A percentile compares a stretch with the other conserved stretches of the same genome.
Conservation (phyloP, 2,113 vertebrate genomes). For the Podarcis raffonei region DNA sequence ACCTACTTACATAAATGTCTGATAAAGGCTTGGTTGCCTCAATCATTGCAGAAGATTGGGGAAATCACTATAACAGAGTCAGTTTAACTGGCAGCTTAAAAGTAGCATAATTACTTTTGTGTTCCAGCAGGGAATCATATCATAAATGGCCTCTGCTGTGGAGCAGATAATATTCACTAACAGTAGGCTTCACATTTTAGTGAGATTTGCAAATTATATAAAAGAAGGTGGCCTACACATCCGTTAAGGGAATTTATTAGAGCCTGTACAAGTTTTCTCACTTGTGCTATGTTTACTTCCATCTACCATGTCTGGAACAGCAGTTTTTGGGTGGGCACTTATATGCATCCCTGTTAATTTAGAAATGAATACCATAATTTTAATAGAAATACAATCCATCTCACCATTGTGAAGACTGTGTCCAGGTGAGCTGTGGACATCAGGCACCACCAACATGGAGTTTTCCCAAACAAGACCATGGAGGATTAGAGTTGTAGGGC, state of each 20-base stretch:
- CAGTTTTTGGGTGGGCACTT: background rate
- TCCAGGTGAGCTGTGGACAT: no score
- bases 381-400: no score
- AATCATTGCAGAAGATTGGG: background rate
- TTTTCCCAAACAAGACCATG: no score
- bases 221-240: background rate
- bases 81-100: background rate
- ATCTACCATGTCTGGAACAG: background rate
- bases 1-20: background rate
- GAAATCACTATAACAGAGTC: background rate
- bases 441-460: no score
- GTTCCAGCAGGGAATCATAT: background rate
- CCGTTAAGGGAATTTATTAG: background rate
- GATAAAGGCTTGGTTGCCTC: background rate
- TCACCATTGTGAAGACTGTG: no score
- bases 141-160: background rate
- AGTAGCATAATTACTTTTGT: conserved; percentile 1
- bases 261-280: background rate
- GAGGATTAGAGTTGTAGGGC: no score
- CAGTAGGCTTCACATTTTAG: background rate
- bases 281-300: background rate
- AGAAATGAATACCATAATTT: no score
- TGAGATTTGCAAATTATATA: background rate
- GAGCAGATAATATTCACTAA: background rate
- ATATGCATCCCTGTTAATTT: no score